Evolutionary conservation across 2,888 invertebrate genomes (phyloP).

Genomic region (Platycheirus rosarum): DNA sequence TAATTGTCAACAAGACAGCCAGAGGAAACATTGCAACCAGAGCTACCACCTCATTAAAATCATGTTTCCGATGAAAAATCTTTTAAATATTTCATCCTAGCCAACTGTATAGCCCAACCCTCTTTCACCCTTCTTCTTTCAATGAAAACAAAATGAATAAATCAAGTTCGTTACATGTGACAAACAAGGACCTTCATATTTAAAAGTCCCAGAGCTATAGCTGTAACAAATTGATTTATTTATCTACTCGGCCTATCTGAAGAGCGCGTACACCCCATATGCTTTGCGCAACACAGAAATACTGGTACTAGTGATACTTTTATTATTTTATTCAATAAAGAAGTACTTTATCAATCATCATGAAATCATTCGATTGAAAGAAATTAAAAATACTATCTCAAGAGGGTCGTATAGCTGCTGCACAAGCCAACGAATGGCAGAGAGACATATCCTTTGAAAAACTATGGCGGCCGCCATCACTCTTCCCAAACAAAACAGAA

Average conservation of each 20-base stretch:
- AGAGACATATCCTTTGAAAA: slow-evolving; percentile 24
- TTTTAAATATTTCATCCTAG: slow-evolving; percentile 28
- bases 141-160: slow-evolving; percentile 65
- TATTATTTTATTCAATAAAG: slow-evolving; percentile 73
- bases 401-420: slow-evolving; percentile 25
- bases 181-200: slow-evolving; percentile 28
- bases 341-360: slow-evolving; percentile 75
- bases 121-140: slow-evolving; percentile 20
- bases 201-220: not conserved
- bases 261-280: too few species aligned
- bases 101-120: slow-evolving; percentile 54
- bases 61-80: slow-evolving; percentile 47
- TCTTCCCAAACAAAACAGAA: slow-evolving; percentile 9
- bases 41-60: slow-evolving; percentile 60
- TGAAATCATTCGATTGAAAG: slow-evolving; percentile 73
- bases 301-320: slow-evolving; percentile 46
- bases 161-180: slow-evolving; percentile 68
- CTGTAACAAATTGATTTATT: slow-evolving; percentile 48
- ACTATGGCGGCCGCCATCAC: slow-evolving; percentile 63
- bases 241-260: slow-evolving; percentile 1
- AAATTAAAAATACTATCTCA: slow-evolving; percentile 58
- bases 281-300: not conserved
- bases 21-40: slow-evolving; percentile 11
- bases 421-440: slow-evolving; percentile 48
- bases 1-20: slow-evolving; percentile 61